Percentiles rank a stretch among this genome's conserved stretches.
These are phyloP conservation scores for Drosophila neocordata DNA, from an alignment of 1,140 invertebrate species.

Conservation along the genomic window DNA sequence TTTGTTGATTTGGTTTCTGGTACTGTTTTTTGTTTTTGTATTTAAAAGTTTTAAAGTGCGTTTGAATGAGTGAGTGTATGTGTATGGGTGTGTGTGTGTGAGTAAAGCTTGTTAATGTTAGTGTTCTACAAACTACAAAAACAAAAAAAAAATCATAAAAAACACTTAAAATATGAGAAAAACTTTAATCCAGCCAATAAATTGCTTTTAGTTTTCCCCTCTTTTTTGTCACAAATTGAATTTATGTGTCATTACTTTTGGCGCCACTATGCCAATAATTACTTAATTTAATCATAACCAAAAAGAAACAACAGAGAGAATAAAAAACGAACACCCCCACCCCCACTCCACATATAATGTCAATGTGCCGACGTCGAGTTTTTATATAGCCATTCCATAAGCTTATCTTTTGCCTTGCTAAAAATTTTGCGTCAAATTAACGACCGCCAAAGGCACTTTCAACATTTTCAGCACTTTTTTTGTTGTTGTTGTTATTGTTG, in stretches of 20 bases:
- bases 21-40: slow-evolving; percentile 9
- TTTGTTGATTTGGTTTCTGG: slow-evolving; percentile 44
- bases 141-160: slow-evolving; percentile 27
- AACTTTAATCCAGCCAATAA: slow-evolving; percentile 44
- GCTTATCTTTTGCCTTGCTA: slow-evolving; percentile 57
- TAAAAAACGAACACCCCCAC: slow-evolving; percentile 20
- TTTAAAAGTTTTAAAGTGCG: slow-evolving; percentile 51
- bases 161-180: slow-evolving; percentile 39
- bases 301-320: slow-evolving; percentile 40
- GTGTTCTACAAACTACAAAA: slow-evolving; percentile 53
- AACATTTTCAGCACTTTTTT: slow-evolving; percentile 68
- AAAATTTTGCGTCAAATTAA: slow-evolving; percentile 68
- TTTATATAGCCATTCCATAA: slow-evolving; percentile 70
- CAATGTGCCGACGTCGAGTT: slow-evolving; percentile 34
- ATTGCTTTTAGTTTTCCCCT: slow-evolving; percentile 31
- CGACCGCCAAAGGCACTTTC: slow-evolving; percentile 66
- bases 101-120: slow-evolving; percentile 56
- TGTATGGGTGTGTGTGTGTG: slow-evolving; percentile 28
- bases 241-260: slow-evolving; percentile 45
- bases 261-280: slow-evolving; percentile 71
- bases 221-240: slow-evolving; percentile 50
- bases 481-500: slow-evolving; percentile 15
- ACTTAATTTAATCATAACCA: slow-evolving; percentile 76
- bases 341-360: slow-evolving; percentile 45
- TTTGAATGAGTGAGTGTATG: slow-evolving; percentile 14